A percentile compares a stretch with the other conserved stretches of the same genome.
Evolutionary conservation across 1,140 invertebrate genomes (phyloP).

Genomic region (Laodelphax striatellus): DNA sequence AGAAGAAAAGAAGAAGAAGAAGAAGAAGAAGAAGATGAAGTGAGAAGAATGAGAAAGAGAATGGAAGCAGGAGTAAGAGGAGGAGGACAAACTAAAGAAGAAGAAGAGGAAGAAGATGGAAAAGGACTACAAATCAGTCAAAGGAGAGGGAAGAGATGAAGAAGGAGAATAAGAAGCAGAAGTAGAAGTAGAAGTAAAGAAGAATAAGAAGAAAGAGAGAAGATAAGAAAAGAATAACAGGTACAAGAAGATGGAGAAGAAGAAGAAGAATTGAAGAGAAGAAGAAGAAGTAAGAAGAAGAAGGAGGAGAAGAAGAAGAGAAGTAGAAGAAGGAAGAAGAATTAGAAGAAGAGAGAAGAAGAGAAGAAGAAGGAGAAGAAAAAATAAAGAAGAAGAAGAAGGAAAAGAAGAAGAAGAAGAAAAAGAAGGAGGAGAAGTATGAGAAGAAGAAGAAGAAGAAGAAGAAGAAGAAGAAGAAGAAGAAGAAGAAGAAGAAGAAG

Average conservation of each 20-base stretch:
- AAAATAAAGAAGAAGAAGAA: background rate
- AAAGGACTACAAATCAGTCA: background rate
- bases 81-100: background rate
- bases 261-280: background rate
- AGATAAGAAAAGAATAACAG: too few relatives aligned
- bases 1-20: too few relatives aligned
- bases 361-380: background rate
- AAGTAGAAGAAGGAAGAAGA: background rate
- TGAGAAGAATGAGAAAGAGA: background rate
- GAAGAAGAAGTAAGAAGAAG: background rate
- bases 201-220: background rate
- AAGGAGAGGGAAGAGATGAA: background rate
- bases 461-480: slow-evolving; percentile 4
- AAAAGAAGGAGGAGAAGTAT: background rate
- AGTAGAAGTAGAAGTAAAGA: background rate
- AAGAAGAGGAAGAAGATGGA: background rate
- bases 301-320: background rate
- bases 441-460: slow-evolving; percentile 1
- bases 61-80: background rate
- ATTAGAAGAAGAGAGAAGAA: background rate
- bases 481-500: background rate
- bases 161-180: background rate
- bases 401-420: slow-evolving; percentile 5
- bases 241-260: too few relatives aligned
- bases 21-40: background rate